Evolutionary conservation across 2,888 invertebrate genomes (phyloP).

Genomic region (Sinodicranocentrus sp.): DNA sequence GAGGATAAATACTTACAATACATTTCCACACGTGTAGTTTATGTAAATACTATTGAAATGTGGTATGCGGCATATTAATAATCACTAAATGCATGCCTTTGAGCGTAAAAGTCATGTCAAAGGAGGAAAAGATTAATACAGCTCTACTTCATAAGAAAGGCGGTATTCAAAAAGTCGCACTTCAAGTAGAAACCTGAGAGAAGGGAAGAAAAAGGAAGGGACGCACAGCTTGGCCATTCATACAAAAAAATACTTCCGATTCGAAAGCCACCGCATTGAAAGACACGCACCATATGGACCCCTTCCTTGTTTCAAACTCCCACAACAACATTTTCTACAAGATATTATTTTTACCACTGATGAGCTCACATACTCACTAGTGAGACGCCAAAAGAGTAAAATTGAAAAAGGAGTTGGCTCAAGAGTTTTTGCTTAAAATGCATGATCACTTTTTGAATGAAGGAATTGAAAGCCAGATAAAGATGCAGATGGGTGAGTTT

Average conservation of each 20-base stretch:
- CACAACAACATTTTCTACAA: background rate
- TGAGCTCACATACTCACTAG: background rate
- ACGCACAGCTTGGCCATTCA: constrained; percentile 16
- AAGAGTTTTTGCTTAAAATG: constrained; percentile 16
- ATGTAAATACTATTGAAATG: too few species aligned
- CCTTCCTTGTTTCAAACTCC: constrained; percentile 25
- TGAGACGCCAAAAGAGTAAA: constrained; percentile 17
- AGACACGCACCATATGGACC: constrained; percentile 56
- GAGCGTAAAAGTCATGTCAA: constrained; percentile 41
- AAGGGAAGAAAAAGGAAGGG: background rate
- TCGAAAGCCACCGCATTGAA: constrained; percentile 34
- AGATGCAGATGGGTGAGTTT: background rate
- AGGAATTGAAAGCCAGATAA: constrained; percentile 1
- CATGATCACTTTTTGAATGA: background rate
- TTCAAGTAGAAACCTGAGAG: background rate
- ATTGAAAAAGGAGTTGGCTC: constrained; percentile 23
- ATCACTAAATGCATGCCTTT: constrained; percentile 12
- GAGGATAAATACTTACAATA: too few species aligned
- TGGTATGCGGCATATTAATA: background rate
- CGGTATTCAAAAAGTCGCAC: constrained; percentile 33
- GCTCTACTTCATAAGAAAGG: background rate
- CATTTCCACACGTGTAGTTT: too few species aligned
- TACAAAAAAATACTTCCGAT: constrained; percentile 33
- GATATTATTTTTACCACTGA: constrained; percentile 27
- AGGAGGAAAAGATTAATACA: constrained; percentile 29